Evolutionary conservation across 2,888 invertebrate genomes (phyloP), one percentile per base, ranked within the genome.

Genomic region (Chrysodeixis includens): DNA sequence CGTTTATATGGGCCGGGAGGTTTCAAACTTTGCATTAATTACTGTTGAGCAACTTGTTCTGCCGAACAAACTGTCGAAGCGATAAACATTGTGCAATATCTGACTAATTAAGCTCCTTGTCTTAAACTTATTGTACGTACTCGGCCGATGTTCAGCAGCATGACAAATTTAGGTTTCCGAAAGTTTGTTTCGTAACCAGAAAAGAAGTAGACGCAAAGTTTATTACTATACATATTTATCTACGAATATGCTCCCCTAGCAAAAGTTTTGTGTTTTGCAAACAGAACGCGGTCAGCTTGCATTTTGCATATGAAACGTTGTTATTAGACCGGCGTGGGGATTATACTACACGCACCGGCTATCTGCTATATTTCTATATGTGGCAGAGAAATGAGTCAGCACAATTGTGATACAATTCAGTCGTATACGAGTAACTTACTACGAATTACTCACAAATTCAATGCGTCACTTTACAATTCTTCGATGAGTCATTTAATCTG

Each of bases 271-370:
- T 81, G 82, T 84, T 86, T 85, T 84, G 84, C 85, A 88, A 89
- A 89, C 87, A 87, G 71, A 83, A 75, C 81, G 79, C 76, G 77
- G 82, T 71, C 78, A 69, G 82, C 85, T 88, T 83, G 82, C 82
- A 82, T 85, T 88, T 90, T 88, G 90, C 88, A 89, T 89, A 86
- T 86, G 83, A 88, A 90, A 89, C 88, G 84, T 83, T 87, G 85
- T 88, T 88, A 88, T 84, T 80, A 70, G 83, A 82, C 82, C 80
- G 74, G 68, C 69, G 77, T 70, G 76, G 83, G 87, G 87, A 86
- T 86, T 86, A 85, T 79, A 80, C 78, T 78, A 80, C 79, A 80
- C 71, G 73, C 67, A 79, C 55, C 59, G 30, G 60, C 63, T 52
- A 32, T 61, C 65, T 54, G 61, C 70, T 59, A 52, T 66, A 63